Percentiles rank a stretch among this genome's conserved stretches.
Evolutionary conservation across 2,797 vertebrate species (phyloP).

Genomic region (Bradypus variegatus): DNA sequence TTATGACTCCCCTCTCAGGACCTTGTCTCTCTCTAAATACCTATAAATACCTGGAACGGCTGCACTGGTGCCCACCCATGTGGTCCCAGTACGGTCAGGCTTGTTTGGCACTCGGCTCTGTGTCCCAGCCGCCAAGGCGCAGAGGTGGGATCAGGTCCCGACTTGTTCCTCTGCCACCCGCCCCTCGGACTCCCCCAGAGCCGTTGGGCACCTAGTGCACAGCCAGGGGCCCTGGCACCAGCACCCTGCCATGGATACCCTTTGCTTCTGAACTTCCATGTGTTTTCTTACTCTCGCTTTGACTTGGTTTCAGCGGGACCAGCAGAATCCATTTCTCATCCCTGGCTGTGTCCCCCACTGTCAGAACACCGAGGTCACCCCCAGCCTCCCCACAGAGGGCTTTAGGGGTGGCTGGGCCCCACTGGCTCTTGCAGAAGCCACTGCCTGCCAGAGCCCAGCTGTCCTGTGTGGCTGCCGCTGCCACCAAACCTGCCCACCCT

Average conservation of each 20-base stretch:
- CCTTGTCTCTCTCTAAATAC: background rate
- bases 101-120: background rate
- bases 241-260: rapidly evolving
- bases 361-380: background rate
- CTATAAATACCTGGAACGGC: background rate
- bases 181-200: background rate
- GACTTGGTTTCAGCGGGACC: background rate
- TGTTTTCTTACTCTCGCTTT: background rate
- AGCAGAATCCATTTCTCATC: background rate
- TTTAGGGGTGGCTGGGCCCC: background rate
- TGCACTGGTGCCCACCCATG: rapidly evolving
- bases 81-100: background rate
- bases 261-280: background rate
- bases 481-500: background rate
- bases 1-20: no score
- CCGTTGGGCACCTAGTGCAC: background rate
- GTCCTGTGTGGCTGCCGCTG: background rate
- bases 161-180: background rate
- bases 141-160: background rate
- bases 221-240: background rate
- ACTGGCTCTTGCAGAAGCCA: background rate
- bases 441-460: no score
- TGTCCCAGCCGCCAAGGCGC: background rate
- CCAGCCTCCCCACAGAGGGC: background rate
- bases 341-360: background rate